Evolutionary conservation across 2,113 vertebrate species (phyloP).

Genomic region (Gnathonemus echidnorhynchus): DNA sequence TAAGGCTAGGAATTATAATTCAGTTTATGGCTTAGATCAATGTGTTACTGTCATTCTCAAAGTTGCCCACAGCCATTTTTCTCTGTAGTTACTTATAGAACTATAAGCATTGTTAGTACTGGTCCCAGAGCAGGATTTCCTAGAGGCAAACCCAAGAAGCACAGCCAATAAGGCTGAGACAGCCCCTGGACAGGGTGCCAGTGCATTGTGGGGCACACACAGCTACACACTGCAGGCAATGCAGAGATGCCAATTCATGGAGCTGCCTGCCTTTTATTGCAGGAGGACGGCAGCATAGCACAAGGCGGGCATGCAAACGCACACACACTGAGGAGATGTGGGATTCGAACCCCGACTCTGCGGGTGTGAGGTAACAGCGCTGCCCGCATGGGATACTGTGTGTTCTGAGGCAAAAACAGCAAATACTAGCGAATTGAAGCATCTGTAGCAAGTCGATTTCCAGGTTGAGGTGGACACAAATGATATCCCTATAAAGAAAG

Average conservation of each 20-base stretch:
- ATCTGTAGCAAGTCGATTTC: not conserved
- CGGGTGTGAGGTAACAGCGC: not conserved
- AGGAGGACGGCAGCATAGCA: not conserved
- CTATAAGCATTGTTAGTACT: not conserved
- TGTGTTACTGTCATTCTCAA: not conserved
- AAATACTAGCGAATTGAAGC: not conserved
- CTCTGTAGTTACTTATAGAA: not conserved
- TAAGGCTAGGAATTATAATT: not conserved
- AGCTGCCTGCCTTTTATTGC: not conserved
- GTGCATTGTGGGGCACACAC: not conserved
- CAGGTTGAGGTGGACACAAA: not conserved
- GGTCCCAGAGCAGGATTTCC: not conserved
- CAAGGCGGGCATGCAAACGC: not conserved
- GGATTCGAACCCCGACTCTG: not conserved
- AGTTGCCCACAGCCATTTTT: not conserved
- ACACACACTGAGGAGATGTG: not conserved
- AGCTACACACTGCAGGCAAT: not conserved
- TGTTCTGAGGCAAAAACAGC: not conserved
- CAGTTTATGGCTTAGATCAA: not conserved
- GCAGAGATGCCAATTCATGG: not conserved
- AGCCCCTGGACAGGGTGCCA: not conserved
- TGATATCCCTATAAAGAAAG: not conserved
- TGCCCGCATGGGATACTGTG: not conserved
- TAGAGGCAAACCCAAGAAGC: not conserved
- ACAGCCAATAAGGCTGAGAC: not conserved